Evolutionary conservation across 2,113 vertebrate genomes (phyloP).

Genomic region (Hypanus sabinus): DNA sequence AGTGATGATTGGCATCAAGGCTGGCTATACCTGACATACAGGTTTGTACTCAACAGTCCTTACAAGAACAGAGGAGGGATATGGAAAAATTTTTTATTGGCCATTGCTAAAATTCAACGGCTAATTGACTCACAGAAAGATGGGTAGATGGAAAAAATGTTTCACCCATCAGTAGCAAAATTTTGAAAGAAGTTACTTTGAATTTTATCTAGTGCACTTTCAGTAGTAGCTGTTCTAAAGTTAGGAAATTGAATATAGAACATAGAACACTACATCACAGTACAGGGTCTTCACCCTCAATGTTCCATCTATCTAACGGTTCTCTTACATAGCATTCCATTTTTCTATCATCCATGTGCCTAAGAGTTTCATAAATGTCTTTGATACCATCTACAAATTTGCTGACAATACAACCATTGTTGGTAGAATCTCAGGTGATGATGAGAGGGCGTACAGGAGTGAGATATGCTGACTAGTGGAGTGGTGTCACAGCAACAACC

Average conservation of each 20-base stretch:
- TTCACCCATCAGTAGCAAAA: not conserved
- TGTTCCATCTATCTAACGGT: no score
- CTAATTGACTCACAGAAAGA: not conserved
- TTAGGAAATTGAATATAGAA: not conserved
- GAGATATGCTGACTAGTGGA: no score
- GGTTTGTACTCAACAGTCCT: not conserved
- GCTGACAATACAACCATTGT: no score
- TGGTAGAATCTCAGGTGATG: no score
- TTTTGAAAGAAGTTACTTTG: not conserved
- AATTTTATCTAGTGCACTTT: not conserved
- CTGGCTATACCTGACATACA: not conserved
- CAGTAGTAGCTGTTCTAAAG: not conserved
- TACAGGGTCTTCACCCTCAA: no score
- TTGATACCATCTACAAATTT: no score
- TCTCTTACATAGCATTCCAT: no score
- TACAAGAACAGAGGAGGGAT: not conserved
- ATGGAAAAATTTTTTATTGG: not conserved
- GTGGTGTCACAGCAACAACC: no score
- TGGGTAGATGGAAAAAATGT: not conserved
- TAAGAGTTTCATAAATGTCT: no score
- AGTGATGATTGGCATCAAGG: slow-evolving; percentile 3
- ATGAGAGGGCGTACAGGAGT: no score
- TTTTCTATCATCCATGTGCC: no score
- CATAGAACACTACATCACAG: no score
- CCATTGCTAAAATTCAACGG: not conserved